Percentiles rank a stretch among this genome's conserved stretches.
phyloP scores from a whole-genome alignment of 23 tunicate genomes.

The Halocynthia roretzi region DNA sequence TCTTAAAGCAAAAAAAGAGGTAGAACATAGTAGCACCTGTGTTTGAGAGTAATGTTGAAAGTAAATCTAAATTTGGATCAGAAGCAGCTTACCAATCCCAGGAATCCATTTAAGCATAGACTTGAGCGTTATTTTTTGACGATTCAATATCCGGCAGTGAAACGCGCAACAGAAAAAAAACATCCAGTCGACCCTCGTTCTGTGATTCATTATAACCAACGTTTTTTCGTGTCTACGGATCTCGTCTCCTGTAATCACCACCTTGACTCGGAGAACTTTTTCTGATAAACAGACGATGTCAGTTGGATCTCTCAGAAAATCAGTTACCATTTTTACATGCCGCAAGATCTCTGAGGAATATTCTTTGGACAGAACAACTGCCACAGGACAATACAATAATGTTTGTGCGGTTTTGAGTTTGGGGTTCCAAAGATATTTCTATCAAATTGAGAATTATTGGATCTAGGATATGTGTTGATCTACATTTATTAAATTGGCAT shows the following conservation, averaged over 20 bases:
- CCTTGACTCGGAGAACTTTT: slow-evolving; percentile 61
- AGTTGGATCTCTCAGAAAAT: too few relatives aligned
- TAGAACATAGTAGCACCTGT: neutral
- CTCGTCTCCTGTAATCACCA: slow-evolving; percentile 83
- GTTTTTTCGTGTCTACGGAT: slow-evolving; percentile 85
- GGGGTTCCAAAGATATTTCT: too few relatives aligned
- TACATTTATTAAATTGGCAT: too few relatives aligned
- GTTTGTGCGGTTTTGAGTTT: too few relatives aligned
- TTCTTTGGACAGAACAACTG: too few relatives aligned
- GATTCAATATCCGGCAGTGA: slow-evolving; percentile 60
- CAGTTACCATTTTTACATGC: too few relatives aligned
- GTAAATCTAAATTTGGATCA: neutral
- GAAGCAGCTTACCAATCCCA: slow-evolving; percentile 67
- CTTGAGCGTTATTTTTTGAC: slow-evolving; percentile 83
- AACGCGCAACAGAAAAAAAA: slow-evolving; percentile 79
- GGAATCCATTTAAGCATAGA: slow-evolving; percentile 83
- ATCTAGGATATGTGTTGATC: too few relatives aligned
- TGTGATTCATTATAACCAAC: slow-evolving; percentile 74
- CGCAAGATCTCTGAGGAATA: too few relatives aligned
- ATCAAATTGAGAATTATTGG: too few relatives aligned
- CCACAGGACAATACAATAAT: too few relatives aligned
- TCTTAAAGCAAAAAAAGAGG: too few relatives aligned
- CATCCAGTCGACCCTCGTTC: slow-evolving; percentile 96
- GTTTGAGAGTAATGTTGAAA: neutral
- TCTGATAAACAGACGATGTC: slow-evolving; percentile 47